Percentiles rank a stretch among this genome's conserved stretches.
phyloP scores from a whole-genome alignment of 2,113 vertebrate genomes.

The Hemicordylus capensis region DNA sequence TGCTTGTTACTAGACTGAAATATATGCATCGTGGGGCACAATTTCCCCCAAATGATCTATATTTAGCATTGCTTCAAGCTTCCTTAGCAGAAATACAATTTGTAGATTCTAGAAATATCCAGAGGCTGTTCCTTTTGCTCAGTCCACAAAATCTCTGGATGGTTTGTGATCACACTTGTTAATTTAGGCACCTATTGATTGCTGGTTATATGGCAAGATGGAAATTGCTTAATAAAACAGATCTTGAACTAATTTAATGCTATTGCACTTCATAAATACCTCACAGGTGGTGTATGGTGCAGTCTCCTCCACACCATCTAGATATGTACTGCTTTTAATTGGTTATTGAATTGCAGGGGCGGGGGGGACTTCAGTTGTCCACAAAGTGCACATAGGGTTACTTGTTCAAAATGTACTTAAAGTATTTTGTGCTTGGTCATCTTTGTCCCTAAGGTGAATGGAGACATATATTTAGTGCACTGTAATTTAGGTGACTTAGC shows the following conservation, averaged over 20 bases:
- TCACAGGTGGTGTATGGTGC: not conserved
- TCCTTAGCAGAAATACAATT: not conserved
- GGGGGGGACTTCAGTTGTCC: not conserved
- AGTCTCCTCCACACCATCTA: not conserved
- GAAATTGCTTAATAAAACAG: not conserved
- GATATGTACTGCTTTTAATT: not conserved
- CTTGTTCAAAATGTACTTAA: not conserved
- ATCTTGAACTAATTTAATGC: not conserved
- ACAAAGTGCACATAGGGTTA: not conserved
- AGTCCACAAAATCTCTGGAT: not conserved
- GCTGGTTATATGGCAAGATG: not conserved
- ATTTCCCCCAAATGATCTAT: not conserved
- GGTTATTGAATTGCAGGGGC: not conserved
- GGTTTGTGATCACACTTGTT: constrained; percentile 1
- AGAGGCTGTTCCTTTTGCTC: not conserved
- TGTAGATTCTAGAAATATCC: not conserved
- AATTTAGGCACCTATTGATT: not conserved
- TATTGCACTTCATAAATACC: not conserved
- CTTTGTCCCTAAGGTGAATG: not conserved
- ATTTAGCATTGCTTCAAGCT: not conserved
- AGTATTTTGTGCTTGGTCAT: not conserved
- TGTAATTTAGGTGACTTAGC: not conserved
- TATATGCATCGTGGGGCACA: not conserved
- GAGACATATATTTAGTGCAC: not conserved
- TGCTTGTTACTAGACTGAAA: not conserved